Base-by-base conservation (phyloP, 2,113 vertebrate species). In the Lycaon pictus region DNA sequence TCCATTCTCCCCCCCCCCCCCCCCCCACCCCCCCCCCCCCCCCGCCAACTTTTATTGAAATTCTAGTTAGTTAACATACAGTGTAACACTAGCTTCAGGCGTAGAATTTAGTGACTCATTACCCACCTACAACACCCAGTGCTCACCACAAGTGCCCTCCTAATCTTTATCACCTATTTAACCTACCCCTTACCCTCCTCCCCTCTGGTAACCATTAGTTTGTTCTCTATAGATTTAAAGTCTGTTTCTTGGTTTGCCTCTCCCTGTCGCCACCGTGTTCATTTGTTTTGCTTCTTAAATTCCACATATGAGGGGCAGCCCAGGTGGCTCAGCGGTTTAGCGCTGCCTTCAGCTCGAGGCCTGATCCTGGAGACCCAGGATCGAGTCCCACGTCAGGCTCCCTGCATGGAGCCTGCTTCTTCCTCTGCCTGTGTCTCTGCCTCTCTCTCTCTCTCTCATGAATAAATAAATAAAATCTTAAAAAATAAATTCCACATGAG, bases 11-110 rank as follows among this genome's bases (percentile, higher is more conserved):
- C 13, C 25, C 27, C 15, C 8, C 1, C 43, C 43, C 43, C 35
- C 5, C 13, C 25, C 27, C 15, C 8, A 0, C 43, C 43, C 43
- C 35, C 5, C 13, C 25, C 27, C 15, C 8, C 1, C 6, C 43
- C 6, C 43, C 1, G 5, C 43, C 13, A 77, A 77, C 2, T 29
- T 27, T 76, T 48, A 76, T 48, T 76, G 25, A 51, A 77, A 51
- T 29, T 77, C 74, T 29, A 77, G 25, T 77, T 48, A 51, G 72
- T 48, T 74, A 74, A 74, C 72, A 48, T 16, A 25, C 25, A 25
- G 43, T 29, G 43, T 7, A 48, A 77, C 25, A 77, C 25, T 51
- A 77, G 43, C 25, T 51, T 77, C 74, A 51, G 43, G 43, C 5
- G 7, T 27, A 77, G 74, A 77, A 51, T 51, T 76, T 77, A 29